Evolutionary conservation across 2,888 invertebrate genomes (phyloP), one percentile per base, ranked within the genome.

Genomic region (Aproaerema taeniolella): DNA sequence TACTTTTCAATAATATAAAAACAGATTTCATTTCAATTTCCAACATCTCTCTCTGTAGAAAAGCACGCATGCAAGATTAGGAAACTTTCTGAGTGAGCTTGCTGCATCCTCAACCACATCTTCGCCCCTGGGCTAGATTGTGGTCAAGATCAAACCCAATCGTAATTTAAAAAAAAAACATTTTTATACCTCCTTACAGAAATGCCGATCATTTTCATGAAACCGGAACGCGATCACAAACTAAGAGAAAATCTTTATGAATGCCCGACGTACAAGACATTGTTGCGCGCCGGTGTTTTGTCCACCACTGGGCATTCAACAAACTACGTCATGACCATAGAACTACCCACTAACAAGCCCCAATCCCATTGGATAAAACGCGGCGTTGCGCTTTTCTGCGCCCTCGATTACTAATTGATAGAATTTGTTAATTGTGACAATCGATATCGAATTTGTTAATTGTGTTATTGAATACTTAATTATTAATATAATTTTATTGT

Each of bases 271-370:
- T 94, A 95, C 77, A 94, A 94, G 87, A 95, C 94, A 0, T 88
- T 91, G 41, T 89, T 92, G 40, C 87, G 95, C 2, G 90, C 93
- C 8, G 94, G 94, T 2, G 88, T 90, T 0, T 76, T 95, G 14
- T 93, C 93, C 38, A 94, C 94, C 1, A 94, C 94, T 0, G 94
- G 94, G 0, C 94, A 94, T 69, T 94, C 94, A 39, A 94, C 94
- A 36, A 95, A 95, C 83, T 95, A 94, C 67, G 93, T 95, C 31
- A 91, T 94, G 78, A 90, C 91, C 44, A 90, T 94, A 61, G 88
- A 89, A 55, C 69, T 94, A 50, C 85, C 89, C 17, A 91, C 93
- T 0, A 87, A 87, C 43, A 88, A 89, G 57, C 88, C 90, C 1
- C 88, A 89, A 38, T 75, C 89, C 49, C 93, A 94, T 61, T 95